phyloP scores from a whole-genome alignment of 1,140 invertebrate species.

The Tetranychus urticae region DNA sequence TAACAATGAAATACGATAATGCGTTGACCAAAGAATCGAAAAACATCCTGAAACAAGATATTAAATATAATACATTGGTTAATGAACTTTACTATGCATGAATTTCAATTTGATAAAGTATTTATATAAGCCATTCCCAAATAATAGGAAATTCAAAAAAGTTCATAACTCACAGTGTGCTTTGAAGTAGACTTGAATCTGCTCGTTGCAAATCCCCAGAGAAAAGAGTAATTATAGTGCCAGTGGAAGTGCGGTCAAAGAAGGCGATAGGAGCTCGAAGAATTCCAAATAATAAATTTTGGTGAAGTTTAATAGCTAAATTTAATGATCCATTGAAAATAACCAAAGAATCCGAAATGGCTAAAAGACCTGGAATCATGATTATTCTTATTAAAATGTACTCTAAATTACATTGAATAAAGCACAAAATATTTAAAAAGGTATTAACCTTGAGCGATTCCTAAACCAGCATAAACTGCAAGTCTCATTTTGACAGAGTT shows the following conservation, averaged over 20 bases:
- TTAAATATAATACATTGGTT: neutral
- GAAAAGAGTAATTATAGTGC: constrained; percentile 8
- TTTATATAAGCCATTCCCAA: neutral
- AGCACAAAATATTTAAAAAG: too few relatives aligned
- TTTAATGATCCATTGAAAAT: neutral
- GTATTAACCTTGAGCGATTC: too few relatives aligned
- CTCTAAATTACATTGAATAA: too few relatives aligned
- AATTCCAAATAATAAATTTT: neutral
- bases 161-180: neutral
- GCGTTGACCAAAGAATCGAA: too few relatives aligned
- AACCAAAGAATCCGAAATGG: neutral
- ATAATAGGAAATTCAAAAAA: neutral
- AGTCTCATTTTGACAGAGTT: too few relatives aligned
- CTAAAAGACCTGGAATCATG: neutral
- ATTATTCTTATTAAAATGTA: neutral
- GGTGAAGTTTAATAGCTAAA: neutral
- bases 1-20: constrained; percentile 41
- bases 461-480: too few relatives aligned
- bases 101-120: too few relatives aligned
- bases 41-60: neutral
- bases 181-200: neutral
- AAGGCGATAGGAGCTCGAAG: constrained; percentile 35
- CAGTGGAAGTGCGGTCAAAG: constrained; percentile 29
- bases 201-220: constrained; percentile 4
- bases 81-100: too few relatives aligned